phyloP scores from a whole-genome alignment of 2,797 vertebrate genomes.

The Tachyglossus aculeatus region DNA sequence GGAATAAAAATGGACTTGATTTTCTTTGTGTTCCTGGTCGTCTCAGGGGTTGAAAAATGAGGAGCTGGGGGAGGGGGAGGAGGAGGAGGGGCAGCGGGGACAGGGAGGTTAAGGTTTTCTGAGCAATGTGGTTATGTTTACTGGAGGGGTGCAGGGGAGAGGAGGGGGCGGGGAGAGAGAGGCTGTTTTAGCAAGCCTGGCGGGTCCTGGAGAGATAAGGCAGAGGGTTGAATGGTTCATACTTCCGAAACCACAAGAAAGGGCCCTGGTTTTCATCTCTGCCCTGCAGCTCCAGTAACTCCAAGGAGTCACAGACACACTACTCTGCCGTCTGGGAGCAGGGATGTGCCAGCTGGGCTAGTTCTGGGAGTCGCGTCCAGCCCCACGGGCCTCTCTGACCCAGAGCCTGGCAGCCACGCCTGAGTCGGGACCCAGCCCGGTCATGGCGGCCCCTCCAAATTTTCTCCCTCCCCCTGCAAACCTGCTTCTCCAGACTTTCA shows the following conservation, averaged over 20 bases:
- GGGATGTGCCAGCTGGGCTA: not conserved
- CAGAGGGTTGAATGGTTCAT: conserved; percentile 27
- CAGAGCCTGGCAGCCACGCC: not conserved
- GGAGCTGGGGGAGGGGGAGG: not conserved
- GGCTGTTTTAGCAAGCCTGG: conserved; percentile 2
- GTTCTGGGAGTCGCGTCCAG: not conserved
- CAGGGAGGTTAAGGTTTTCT: conserved; percentile 13
- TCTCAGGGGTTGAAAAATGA: conserved; percentile 5
- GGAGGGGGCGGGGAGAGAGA: not conserved
- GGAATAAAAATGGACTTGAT: not conserved
- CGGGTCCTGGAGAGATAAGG: conserved; percentile 22
- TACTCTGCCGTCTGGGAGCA: conserved; percentile 29
- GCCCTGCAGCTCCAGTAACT: conserved; percentile 11
- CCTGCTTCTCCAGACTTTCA: too few relatives aligned
- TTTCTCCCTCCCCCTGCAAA: too few relatives aligned
- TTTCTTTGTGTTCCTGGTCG: not conserved
- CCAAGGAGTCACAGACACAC: not conserved
- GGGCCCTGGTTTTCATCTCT: conserved; percentile 59
- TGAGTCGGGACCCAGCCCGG: too few relatives aligned
- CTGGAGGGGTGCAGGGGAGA: conserved; percentile 10
- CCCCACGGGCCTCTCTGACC: not conserved
- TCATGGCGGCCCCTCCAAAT: too few relatives aligned
- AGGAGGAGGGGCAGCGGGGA: not conserved
- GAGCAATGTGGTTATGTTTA: conserved; percentile 57
- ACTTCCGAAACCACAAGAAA: conserved; percentile 47